Base-by-base conservation (phyloP, 1,140 invertebrate species). In the Ectropis grisescens region DNA sequence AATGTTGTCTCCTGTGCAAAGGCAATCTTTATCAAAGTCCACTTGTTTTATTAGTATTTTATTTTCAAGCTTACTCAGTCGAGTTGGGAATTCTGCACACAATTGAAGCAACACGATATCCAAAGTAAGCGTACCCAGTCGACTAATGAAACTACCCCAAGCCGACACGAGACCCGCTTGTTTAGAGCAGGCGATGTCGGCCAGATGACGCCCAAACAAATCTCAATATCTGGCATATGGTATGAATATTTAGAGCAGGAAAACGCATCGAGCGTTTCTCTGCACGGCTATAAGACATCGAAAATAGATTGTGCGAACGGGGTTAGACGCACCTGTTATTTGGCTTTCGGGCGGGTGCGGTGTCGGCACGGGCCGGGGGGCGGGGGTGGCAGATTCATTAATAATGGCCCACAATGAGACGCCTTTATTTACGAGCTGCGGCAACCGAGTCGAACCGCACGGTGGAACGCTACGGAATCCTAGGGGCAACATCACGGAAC, bases 281-380 rank as follows among this genome's bases (percentile, higher is more conserved):
- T 55, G 58, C 60, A 67, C 67, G 59, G 64, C 60, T 76, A 72
- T 72, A 74, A 75, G 69, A 76, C 65, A 79, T 75, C 72, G 61
- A 75, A 76, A 81, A 81, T 81, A 81, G 76, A 79, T 75, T 76
- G 58, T 76, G 70, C 76, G 69, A 81, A 81, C 61, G 71, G 71
- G 76, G 76, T 76, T 81, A 81, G 61, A 68, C 76, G 67, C 76
- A 81, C 76, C 76, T 81, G 76, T 79, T 80, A 74, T 76, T 75
- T 75, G 62, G 68, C 70, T 76, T 76, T 59, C 52, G 53, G 55
- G 56, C 52, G 54, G 42, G 47, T 51, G 59, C 44, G 59, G 55
- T 44, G 57, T 52, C 22, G 35, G 49, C 34, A 57, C 38, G 52
- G 52, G 49, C 30, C 29, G 41, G 33, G 43, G 53, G 39, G 14